phyloP scores from a whole-genome alignment of 2,888 invertebrate genomes.

The Steinernema hermaphroditum region DNA sequence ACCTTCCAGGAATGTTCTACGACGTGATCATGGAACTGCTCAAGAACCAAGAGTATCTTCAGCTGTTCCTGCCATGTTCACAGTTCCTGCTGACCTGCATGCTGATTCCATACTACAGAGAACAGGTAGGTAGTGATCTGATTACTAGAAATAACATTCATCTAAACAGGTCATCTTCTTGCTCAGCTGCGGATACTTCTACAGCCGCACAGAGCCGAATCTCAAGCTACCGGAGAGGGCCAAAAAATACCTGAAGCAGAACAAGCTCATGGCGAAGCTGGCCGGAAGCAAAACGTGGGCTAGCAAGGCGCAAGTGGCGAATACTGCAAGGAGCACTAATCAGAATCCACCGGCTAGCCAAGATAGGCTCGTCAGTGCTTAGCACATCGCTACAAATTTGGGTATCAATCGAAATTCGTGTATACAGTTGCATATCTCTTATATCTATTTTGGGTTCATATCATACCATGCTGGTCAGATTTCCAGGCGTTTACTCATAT shows the following conservation, averaged over 20 bases:
- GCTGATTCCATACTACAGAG: slow-evolving; percentile 3
- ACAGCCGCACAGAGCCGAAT: background rate
- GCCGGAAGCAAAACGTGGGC: background rate
- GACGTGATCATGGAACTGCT: background rate
- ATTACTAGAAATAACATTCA: background rate
- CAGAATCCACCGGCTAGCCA: no score
- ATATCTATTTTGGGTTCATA: no score
- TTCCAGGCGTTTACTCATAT: no score
- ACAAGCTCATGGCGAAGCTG: background rate
- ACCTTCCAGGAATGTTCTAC: background rate
- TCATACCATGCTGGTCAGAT: no score
- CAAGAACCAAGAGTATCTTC: slow-evolving; percentile 17
- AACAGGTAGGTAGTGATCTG: background rate
- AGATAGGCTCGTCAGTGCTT: no score
- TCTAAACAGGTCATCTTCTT: slow-evolving; percentile 9
- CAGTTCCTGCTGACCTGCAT: slow-evolving; percentile 20
- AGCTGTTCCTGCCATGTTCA: slow-evolving; percentile 8
- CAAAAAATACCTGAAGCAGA: background rate
- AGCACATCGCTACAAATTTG: no score
- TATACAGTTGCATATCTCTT: no score
- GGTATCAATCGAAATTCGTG: no score
- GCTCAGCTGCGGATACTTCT: slow-evolving; percentile 21
- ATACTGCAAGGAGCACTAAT: background rate
- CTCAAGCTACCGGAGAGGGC: background rate
- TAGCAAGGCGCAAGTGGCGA: background rate